These are phyloP conservation scores for Peromyscus leucopus DNA, from an alignment of 2,113 vertebrate species.

Conservation along the genomic window DNA sequence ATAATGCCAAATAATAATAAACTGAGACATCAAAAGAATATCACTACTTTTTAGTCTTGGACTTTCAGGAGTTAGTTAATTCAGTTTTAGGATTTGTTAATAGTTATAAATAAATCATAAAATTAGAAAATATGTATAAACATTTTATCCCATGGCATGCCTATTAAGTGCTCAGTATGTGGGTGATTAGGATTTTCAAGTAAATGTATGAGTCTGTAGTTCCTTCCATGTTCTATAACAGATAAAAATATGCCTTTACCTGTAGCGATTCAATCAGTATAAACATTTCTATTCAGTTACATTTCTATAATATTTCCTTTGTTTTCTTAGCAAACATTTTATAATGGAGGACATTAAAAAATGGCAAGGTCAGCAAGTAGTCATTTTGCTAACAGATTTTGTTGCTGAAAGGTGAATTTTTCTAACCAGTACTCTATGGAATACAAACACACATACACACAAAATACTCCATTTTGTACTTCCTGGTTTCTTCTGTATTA, in stretches of 20 bases:
- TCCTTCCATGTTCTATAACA: constrained; percentile 40
- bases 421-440: not conserved
- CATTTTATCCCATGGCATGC: not conserved
- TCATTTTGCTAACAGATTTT: constrained; percentile 64
- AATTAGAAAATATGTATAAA: not conserved
- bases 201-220: constrained; percentile 35
- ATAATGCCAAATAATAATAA: not conserved
- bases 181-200: not conserved
- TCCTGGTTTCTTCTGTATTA: constrained; percentile 41
- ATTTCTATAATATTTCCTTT: constrained; percentile 61
- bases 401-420: constrained; percentile 60
- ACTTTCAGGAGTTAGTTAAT: not conserved
- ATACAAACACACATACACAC: not conserved
- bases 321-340: constrained; percentile 71
- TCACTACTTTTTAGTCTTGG: not conserved
- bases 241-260: constrained; percentile 60
- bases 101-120: not conserved
- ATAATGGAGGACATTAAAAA: constrained; percentile 36
- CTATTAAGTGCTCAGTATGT: not conserved
- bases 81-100: not conserved
- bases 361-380: constrained; percentile 69
- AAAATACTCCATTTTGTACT: not conserved
- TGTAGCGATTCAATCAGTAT: constrained; percentile 70
- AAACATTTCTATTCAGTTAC: constrained; percentile 61
- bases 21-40: not conserved